Percentiles rank a stretch among this genome's conserved stretches.
phyloP scores from a whole-genome alignment of 2,797 vertebrate species.

The Chrysocyon brachyurus region DNA sequence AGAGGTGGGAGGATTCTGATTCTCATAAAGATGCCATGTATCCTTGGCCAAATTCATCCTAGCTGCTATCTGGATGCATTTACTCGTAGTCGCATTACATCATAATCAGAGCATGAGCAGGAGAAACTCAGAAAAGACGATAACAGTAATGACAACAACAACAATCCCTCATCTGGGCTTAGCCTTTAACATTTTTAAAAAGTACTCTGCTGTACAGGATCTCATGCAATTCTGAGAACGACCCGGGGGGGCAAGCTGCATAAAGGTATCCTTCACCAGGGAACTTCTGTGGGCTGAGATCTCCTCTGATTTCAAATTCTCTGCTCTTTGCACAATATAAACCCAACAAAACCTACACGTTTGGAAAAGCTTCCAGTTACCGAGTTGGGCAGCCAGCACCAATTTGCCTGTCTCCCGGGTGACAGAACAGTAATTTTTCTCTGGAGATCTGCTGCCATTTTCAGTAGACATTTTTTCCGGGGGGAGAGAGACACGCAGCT shows the following conservation, averaged over 20 bases:
- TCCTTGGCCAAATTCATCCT: background rate
- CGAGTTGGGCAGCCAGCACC: background rate
- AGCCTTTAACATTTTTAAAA: background rate
- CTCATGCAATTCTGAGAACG: background rate
- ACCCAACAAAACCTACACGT: background rate
- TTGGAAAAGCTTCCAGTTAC: conserved; percentile 41
- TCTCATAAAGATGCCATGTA: background rate
- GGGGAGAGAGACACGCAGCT: background rate
- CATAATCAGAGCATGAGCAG: background rate
- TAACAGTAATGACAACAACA: background rate
- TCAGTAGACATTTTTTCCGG: background rate
- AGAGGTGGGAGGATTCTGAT: background rate
- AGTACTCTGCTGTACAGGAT: background rate
- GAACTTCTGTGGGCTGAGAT: background rate
- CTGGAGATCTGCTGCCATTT: background rate
- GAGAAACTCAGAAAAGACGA: background rate
- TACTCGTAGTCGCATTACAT: background rate
- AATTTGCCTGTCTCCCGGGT: background rate
- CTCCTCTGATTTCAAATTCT: conserved; percentile 33
- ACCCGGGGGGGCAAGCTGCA: background rate
- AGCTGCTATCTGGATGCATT: background rate
- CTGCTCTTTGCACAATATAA: conserved; percentile 46
- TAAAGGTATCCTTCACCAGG: background rate
- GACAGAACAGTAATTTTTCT: background rate
- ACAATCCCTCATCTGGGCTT: background rate